Evolutionary conservation across 2,113 vertebrate genomes (phyloP).

Genomic region (Muscicapa adusta): DNA sequence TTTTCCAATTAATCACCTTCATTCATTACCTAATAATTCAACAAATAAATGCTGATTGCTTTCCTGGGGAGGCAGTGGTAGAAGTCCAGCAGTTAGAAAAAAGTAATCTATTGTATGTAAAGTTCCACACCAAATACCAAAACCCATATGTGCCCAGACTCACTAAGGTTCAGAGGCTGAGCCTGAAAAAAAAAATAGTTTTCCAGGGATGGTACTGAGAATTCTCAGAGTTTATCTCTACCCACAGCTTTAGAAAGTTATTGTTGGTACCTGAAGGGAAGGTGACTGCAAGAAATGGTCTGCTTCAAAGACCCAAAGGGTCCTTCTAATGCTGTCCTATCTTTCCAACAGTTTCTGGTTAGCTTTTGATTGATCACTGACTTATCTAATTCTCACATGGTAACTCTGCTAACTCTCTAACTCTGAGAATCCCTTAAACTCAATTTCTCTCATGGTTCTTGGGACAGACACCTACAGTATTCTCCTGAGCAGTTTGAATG

Average conservation of each 20-base stretch:
- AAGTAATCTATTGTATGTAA: neutral
- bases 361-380: conserved; percentile 23
- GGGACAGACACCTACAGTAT: neutral
- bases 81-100: neutral
- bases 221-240: neutral
- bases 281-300: neutral
- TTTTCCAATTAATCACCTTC: neutral
- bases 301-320: neutral
- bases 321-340: neutral
- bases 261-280: conserved; percentile 21
- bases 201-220: neutral
- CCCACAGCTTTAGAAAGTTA: neutral
- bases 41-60: neutral
- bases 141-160: neutral
- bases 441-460: neutral
- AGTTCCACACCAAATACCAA: neutral
- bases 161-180: neutral
- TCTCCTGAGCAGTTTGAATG: neutral
- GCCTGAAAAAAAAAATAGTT: neutral
- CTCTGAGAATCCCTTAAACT: neutral
- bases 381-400: neutral
- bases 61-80: neutral
- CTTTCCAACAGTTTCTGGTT: conserved; percentile 6
- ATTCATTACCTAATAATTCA: conserved; percentile 8
- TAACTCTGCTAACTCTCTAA: conserved; percentile 11